Base-by-base conservation (phyloP, 2,888 invertebrate species). In the Lymantria monacha region DNA sequence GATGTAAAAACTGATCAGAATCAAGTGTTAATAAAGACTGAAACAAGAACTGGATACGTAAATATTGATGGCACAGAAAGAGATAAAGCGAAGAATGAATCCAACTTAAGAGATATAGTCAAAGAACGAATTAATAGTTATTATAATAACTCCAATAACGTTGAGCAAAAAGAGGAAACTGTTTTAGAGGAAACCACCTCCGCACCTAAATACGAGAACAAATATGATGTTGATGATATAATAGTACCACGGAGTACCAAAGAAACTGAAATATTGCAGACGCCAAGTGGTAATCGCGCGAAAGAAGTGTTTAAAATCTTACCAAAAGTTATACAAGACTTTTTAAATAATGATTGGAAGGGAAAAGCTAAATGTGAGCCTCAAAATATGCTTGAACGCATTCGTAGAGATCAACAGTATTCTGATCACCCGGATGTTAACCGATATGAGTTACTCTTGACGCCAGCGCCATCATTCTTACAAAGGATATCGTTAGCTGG, bases 381-480 rank as follows among this genome's bases (percentile, higher is more conserved):
- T 5, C 95, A 95, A 69, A 85, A 91, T 41, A 92, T 97, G 85
- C 76, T 96, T 31, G 95, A 95, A 68, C 93, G 93, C 67, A 94
- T 96, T 54, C 92, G 95, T 3, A 92, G 92, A 53, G 93, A 94
- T 61, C 93, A 93, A 49, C 72, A 57, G 31, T 93, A 94, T 50
- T 92, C 92, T 8, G 94, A 94, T 72, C 84, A 91, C 57, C 92
- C 94, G 0, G 93, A 94, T 76, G 85, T 87, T 11, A 78, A 89
- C 41, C 93, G 93, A 72, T 96, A 94, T 79, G 93, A 95, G 55
- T 74, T 95, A 11, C 86, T 98, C 50, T 93, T 95, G 44, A 97
- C 98, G 68, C 94, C 94, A 46, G 95, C 96, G 1, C 97, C 96
- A 51, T 95, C 96, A 12, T 97, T 96, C 81, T 82, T 96, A 55